Base-by-base conservation (phyloP, 2,888 invertebrate genomes). In the Pseudeuparius sepicola region DNA sequence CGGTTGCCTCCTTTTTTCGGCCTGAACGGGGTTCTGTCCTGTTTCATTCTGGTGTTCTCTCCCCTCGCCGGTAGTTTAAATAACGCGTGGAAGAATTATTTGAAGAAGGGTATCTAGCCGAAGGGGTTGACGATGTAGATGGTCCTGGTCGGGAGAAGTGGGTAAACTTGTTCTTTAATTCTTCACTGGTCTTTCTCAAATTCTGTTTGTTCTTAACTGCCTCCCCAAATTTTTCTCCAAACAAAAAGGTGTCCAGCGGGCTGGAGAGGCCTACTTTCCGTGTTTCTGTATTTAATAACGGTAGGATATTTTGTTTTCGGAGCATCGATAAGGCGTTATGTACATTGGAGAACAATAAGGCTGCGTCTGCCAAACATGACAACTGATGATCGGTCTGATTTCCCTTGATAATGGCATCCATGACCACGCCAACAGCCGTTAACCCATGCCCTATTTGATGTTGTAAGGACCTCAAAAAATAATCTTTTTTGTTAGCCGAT, bases 21-120 rank as follows among this genome's bases (percentile, higher is more conserved):
- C 11, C 4, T 31, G 23, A 15, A 2, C 2, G 10, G 18, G 11
- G n/a, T n/a, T n/a, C n/a, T 31, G 4, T 13, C 11, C 14, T 2
- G 12, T 14, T 34, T 29, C 13, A 27, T 27, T 11, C 28, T 13
- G 31, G 16, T 10, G 16, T 35, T 35, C 26, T 24, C 18, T 16
- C 10, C 17, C 37, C 27, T 10, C 34, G 33, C 34, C 28, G 34
- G 24, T 34, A 37, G 33, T 37, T 37, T 37, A 37, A 37, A 32
- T 33, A 15, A 10, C 27, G 32, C 7, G 33, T 14, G 18, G 37
- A 13, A 16, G 14, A 16, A 18, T 7, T 14, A 11, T 3, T 26
- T 2, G 2, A 13, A 14, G 23, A n/a, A 13, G 37, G 24, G 3
- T 16, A 14, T 14, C 14, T n/a, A 13, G 12, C 3, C 15, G 31